These are phyloP conservation scores for Sorex araneus DNA, from an alignment of 2,113 vertebrate species.

Conservation along the genomic window DNA sequence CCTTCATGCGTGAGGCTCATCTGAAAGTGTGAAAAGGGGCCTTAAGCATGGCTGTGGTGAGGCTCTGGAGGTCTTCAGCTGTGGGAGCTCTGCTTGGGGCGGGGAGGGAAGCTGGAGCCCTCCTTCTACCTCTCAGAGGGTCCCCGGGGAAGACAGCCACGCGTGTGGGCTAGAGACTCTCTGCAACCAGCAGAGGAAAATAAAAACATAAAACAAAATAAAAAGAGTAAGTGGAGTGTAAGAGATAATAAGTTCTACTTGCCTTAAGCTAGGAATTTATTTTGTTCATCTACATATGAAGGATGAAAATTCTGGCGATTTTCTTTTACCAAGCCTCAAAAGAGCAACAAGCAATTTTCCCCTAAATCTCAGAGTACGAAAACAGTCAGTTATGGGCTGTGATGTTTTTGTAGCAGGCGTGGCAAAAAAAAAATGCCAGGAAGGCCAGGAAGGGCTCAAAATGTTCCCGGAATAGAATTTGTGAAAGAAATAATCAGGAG, in stretches of 20 bases:
- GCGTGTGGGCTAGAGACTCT: too few relatives aligned
- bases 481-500: conserved; percentile 18
- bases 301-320: neutral
- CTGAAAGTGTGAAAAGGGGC: too few relatives aligned
- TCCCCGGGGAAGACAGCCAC: too few relatives aligned
- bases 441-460: neutral
- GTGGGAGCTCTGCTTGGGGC: too few relatives aligned
- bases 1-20: too few relatives aligned
- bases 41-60: too few relatives aligned
- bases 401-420: neutral
- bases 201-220: too few relatives aligned
- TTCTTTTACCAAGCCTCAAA: conserved; percentile 43
- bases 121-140: too few relatives aligned
- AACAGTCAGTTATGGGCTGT: conserved; percentile 18
- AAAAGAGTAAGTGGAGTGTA: too few relatives aligned
- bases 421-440: neutral
- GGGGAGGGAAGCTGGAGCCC: too few relatives aligned
- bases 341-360: neutral
- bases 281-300: neutral
- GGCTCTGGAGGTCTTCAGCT: too few relatives aligned
- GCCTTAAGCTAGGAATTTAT: conserved; percentile 27
- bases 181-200: too few relatives aligned
- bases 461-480: neutral
- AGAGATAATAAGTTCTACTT: neutral
- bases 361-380: neutral